Conservation (phyloP, 2,888 invertebrate species). For the Scelioninae gen. 1 region DNA sequence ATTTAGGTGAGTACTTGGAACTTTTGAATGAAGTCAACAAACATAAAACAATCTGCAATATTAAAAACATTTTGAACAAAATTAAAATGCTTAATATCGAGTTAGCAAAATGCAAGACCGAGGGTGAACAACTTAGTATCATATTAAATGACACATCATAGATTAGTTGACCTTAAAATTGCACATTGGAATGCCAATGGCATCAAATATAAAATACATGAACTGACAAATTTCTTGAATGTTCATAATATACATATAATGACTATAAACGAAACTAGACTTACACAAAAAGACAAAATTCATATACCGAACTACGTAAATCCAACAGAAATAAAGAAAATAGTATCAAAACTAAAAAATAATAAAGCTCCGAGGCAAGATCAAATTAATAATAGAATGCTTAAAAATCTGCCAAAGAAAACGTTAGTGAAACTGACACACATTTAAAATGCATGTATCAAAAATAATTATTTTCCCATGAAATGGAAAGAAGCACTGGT, state of each 20-base stretch:
- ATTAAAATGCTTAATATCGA: not conserved
- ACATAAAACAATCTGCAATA: not conserved
- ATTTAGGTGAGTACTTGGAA: conserved; percentile 1
- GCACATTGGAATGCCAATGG: conserved; percentile 11
- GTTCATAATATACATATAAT: not conserved
- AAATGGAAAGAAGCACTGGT: not conserved
- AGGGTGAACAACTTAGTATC: not conserved
- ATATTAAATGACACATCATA: not conserved
- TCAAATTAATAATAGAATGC: not conserved
- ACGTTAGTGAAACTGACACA: too few species aligned
- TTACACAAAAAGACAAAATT: not conserved
- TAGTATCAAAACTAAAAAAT: conserved; percentile 25
- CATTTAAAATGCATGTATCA: not conserved
- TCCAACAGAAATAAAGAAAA: conserved; percentile 14
- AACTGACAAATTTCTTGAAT: not conserved
- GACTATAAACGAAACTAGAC: not conserved
- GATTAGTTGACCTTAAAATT: not conserved
- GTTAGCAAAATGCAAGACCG: not conserved
- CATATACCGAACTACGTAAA: not conserved
- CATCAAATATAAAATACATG: not conserved
- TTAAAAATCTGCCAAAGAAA: conserved; percentile 24
- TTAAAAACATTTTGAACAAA: not conserved
- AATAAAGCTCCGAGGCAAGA: conserved; percentile 24
- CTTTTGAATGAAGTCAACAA: not conserved
- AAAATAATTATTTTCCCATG: too few species aligned